These are phyloP conservation scores for Hypomesus transpacificus DNA, from an alignment of 2,113 vertebrate species.

Conservation along the genomic window DNA sequence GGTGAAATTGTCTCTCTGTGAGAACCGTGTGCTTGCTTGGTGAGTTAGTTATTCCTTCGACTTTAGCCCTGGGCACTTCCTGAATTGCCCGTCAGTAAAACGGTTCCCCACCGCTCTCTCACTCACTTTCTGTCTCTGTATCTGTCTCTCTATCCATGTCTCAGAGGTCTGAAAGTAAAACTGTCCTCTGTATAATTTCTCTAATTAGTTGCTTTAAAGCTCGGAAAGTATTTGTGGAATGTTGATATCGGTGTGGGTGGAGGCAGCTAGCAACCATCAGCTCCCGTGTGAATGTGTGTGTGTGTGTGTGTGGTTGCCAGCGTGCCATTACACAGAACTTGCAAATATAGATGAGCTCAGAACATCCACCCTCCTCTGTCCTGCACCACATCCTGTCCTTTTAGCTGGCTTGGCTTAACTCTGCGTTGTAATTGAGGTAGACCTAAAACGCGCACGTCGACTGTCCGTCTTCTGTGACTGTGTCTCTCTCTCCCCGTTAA, in stretches of 20 bases:
- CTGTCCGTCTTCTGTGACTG: background rate
- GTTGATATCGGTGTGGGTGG: constrained; percentile 35
- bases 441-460: background rate
- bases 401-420: constrained; percentile 13
- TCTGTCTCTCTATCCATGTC: too few relatives aligned
- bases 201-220: constrained; percentile 49
- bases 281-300: background rate
- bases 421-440: constrained; percentile 15
- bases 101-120: background rate
- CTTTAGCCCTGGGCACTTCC: background rate
- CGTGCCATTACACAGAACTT: constrained; percentile 5
- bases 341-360: constrained; percentile 25
- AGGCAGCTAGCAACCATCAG: constrained; percentile 14
- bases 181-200: constrained; percentile 42
- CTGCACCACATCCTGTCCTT: constrained; percentile 18
- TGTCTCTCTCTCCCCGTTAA: background rate
- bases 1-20: background rate
- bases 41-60: background rate
- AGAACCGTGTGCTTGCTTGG: background rate
- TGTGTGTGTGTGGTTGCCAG: constrained; percentile 4
- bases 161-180: constrained; percentile 16
- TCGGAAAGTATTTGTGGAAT: constrained; percentile 48
- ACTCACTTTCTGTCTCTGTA: background rate
- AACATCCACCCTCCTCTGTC: constrained; percentile 3
- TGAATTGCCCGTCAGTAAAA: background rate